Percentiles rank a stretch among this genome's conserved stretches.
Conservation (phyloP, 1,140 invertebrate genomes). For the Zaprionus camerounensis region DNA sequence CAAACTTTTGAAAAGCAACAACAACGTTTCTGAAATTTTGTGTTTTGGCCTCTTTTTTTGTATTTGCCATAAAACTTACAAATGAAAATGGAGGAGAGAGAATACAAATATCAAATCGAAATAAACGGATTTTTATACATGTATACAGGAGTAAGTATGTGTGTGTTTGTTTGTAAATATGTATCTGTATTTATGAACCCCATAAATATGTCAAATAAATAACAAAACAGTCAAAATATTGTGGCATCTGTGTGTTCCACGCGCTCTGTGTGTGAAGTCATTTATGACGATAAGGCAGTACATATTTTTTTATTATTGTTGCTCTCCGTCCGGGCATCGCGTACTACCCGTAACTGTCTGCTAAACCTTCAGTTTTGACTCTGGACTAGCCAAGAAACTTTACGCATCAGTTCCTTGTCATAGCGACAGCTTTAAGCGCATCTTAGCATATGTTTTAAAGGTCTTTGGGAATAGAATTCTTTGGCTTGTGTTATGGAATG, state of each 20-base stretch:
- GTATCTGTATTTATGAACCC: constrained; percentile 79
- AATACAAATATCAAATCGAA: constrained; percentile 68
- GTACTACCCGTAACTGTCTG: constrained; percentile 17
- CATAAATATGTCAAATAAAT: constrained; percentile 82
- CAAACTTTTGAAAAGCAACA: constrained; percentile 61
- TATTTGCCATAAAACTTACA: constrained; percentile 66
- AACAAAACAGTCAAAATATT: constrained; percentile 80
- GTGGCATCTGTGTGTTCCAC: constrained; percentile 63
- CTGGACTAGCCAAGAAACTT: constrained; percentile 13
- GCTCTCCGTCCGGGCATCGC: background rate
- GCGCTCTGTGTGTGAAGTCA: constrained; percentile 50
- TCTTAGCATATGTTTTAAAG: background rate
- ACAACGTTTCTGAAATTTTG: constrained; percentile 27
- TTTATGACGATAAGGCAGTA: constrained; percentile 59
- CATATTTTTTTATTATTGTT: constrained; percentile 17
- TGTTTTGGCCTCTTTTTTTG: constrained; percentile 46
- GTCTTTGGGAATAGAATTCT: background rate
- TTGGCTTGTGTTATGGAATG: background rate
- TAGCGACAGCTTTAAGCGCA: background rate
- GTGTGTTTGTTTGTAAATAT: constrained; percentile 58
- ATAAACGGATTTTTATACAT: constrained; percentile 74
- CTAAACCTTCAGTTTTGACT: constrained; percentile 11
- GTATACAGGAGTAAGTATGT: constrained; percentile 20
- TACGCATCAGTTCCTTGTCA: constrained; percentile 23
- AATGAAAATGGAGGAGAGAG: constrained; percentile 45